phyloP scores from a whole-genome alignment of 2,888 invertebrate genomes.

The Marasmarcha lunaedactyla region DNA sequence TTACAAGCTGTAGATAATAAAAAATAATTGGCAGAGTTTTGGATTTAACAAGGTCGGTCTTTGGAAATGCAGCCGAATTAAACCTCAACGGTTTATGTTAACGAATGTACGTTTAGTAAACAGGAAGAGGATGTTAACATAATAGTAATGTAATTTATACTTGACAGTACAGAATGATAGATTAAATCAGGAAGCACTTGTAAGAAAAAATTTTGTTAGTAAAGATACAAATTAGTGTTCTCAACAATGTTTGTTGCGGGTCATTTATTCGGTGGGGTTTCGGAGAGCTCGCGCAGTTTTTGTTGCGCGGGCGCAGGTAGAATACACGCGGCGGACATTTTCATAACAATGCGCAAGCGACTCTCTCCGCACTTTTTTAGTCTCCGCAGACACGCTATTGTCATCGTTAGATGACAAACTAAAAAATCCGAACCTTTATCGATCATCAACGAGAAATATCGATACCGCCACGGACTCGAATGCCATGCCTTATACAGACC shows the following conservation, averaged over 20 bases:
- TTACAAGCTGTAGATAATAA: too few relatives aligned
- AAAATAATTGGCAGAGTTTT: too few relatives aligned
- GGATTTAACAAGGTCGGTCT: too few relatives aligned
- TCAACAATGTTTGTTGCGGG: conserved; percentile 50
- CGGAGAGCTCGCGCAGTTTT: conserved; percentile 28
- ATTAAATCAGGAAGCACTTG: conserved; percentile 23
- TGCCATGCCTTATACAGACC: conserved; percentile 35
- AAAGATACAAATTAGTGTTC: conserved; percentile 50
- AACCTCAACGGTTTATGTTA: too few relatives aligned
- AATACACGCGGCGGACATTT: conserved; percentile 60
- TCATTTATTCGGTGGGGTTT: conserved; percentile 51
- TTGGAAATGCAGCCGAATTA: too few relatives aligned
- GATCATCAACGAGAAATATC: conserved; percentile 53
- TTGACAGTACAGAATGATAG: too few relatives aligned
- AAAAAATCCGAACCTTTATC: conserved; percentile 52
- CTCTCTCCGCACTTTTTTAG: conserved; percentile 55
- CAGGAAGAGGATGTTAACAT: too few relatives aligned
- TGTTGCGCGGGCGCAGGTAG: conserved; percentile 60
- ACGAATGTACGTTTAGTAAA: too few relatives aligned
- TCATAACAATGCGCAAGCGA: conserved; percentile 66
- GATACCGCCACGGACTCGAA: conserved; percentile 29
- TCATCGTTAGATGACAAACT: conserved; percentile 59
- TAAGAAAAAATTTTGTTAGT: conserved; percentile 44
- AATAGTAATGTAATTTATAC: too few relatives aligned
- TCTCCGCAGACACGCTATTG: conserved; percentile 64